Conservation (phyloP, 2,113 vertebrate species). For the Spilogale gracilis region DNA sequence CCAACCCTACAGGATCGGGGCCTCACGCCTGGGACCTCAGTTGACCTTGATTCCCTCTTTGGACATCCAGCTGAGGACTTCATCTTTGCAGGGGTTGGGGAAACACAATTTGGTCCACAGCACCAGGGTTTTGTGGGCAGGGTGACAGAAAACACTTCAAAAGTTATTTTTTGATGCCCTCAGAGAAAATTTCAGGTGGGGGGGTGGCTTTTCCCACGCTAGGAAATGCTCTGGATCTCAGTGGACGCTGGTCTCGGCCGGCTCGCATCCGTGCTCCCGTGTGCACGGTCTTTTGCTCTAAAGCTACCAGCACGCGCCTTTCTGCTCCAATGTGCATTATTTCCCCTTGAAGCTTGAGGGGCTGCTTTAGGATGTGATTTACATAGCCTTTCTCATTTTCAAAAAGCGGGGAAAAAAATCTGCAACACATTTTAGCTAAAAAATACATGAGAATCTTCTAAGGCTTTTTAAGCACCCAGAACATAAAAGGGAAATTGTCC, state of each 20-base stretch:
- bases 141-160: neutral
- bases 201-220: neutral
- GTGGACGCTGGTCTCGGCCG: rapidly evolving
- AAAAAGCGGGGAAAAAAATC: neutral
- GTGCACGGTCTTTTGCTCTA: rapidly evolving
- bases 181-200: neutral
- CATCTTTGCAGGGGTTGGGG: rapidly evolving
- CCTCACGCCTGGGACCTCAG: neutral
- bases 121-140: rapidly evolving
- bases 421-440: neutral
- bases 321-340: rapidly evolving
- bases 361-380: neutral
- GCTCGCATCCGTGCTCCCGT: rapidly evolving
- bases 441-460: rapidly evolving
- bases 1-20: too few species aligned
- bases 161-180: rapidly evolving
- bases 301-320: rapidly evolving
- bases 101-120: rapidly evolving
- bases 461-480: slow-evolving; percentile 13
- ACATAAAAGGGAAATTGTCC: slow-evolving; percentile 25
- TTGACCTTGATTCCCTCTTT: neutral
- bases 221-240: rapidly evolving
- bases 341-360: neutral
- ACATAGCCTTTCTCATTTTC: rapidly evolving
- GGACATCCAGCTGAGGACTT: neutral